A percentile compares a stretch with the other conserved stretches of the same genome.
Conservation (phyloP, 2,797 vertebrate species). For the Forpus xanthops region DNA sequence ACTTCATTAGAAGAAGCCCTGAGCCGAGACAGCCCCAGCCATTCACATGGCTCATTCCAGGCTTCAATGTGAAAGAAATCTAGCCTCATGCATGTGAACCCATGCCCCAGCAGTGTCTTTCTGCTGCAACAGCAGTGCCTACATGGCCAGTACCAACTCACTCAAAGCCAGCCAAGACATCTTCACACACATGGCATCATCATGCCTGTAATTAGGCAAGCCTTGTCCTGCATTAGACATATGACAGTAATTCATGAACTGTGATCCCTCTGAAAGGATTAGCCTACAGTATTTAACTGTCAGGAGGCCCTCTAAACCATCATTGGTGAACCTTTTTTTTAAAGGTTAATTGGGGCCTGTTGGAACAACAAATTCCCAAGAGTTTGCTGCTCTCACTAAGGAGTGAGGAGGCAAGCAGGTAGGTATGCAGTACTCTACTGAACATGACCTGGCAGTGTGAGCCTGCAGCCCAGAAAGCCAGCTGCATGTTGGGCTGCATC, state of each 20-base stretch:
- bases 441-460: rapidly evolving
- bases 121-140: background rate
- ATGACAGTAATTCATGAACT: background rate
- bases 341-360: background rate
- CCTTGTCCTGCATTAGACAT: background rate
- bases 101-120: background rate
- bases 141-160: background rate
- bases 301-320: background rate
- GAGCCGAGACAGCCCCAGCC: background rate
- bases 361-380: background rate
- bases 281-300: background rate
- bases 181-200: background rate
- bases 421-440: background rate
- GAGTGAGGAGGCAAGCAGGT: background rate
- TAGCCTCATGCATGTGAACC: background rate
- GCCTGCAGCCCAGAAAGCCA: background rate
- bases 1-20: background rate
- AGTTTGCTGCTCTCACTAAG: background rate
- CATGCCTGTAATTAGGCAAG: background rate
- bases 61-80: background rate
- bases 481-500: rapidly evolving
- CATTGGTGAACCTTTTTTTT: background rate
- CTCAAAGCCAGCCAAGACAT: background rate
- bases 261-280: background rate
- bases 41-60: rapidly evolving